Base-by-base conservation (phyloP, 2,888 invertebrate species). In the Mythimna impura region DNA sequence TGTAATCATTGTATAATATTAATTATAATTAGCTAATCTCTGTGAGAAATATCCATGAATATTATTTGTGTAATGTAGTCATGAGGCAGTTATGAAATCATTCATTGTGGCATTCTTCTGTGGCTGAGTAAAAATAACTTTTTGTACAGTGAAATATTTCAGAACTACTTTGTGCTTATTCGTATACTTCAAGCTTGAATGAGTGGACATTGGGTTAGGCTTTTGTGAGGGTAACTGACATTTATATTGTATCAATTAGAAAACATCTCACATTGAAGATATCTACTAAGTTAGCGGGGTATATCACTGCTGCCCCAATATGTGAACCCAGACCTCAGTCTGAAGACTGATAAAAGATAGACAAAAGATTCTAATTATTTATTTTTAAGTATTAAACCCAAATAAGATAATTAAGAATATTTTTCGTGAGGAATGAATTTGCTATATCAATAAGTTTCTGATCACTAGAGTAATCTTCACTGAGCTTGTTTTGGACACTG, bases 11-110 rank as follows among this genome's bases (percentile, higher is more conserved):
- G 76, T 85, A 85, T 67, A 75, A 58, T 76, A 69, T 66, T 79
- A 78, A 75, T 61, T 75, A 64, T 80, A 61, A 81, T 79, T 78
- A 77, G 69, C 72, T 74, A 75, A 78, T 78, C 72, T 82, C 78
- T 86, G 82, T 84, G 74, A 83, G 83, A 80, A 85, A 86, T 86
- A 83, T 86, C 84, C 85, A 85, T 79, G 79, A 83, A 85, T 85
- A 85, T 86, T 81, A 81, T 71, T 63, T 76, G 70, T 77, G 52
- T 80, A 75, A 75, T 83, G 70, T 85, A 85, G 71, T 73, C 73
- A 75, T 72, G 81, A 80, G 75, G 78, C 81, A 78, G 79, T 83
- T 86, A 78, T 73, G 71, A 71, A 78, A 74, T 80, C 62, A n/a
- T n/a, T n/a, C n/a, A n/a, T n/a, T 83, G 80, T 76, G 72, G 76